A percentile compares a stretch with the other conserved stretches of the same genome.
These are phyloP conservation scores for Bradysia coprophila DNA, from an alignment of 1,140 invertebrate species.

Conservation along the genomic window DNA sequence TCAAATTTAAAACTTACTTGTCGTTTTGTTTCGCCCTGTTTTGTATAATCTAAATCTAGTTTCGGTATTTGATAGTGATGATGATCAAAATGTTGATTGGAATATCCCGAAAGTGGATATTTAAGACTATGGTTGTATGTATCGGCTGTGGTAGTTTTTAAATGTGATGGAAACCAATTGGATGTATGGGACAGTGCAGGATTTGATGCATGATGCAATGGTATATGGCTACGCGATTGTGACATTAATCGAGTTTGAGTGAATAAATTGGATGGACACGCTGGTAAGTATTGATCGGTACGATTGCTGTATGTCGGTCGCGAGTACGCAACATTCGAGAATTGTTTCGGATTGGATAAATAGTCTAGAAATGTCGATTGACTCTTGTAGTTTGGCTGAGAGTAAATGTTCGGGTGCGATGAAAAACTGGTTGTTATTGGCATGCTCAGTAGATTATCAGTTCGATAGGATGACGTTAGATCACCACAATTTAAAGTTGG, in stretches of 20 bases:
- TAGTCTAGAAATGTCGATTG: too few species aligned
- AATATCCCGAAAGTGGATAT: slow-evolving; percentile 3
- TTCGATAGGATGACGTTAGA: slow-evolving; percentile 16
- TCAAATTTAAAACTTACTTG: slow-evolving; percentile 28
- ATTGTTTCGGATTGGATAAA: too few species aligned
- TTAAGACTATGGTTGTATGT: slow-evolving; percentile 2
- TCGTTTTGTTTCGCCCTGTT: slow-evolving; percentile 24
- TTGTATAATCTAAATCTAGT: slow-evolving; percentile 26
- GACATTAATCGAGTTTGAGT: neutral
- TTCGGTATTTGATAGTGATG: slow-evolving; percentile 13
- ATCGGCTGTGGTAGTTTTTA: neutral
- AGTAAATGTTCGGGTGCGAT: slow-evolving; percentile 21
- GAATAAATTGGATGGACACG: neutral
- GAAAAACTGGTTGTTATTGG: slow-evolving; percentile 16
- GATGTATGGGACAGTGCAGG: slow-evolving; percentile 19
- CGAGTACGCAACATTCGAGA: too few species aligned
- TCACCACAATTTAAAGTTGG: slow-evolving; percentile 19
- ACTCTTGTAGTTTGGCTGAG: neutral
- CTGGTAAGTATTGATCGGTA: neutral
- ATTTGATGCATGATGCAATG: slow-evolving; percentile 22
- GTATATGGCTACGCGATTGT: slow-evolving; percentile 2
- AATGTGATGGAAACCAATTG: slow-evolving; percentile 4
- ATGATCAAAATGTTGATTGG: slow-evolving; percentile 5
- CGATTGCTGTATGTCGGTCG: too few species aligned
- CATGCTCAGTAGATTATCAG: slow-evolving; percentile 23